Percentiles rank a stretch among this genome's conserved stretches.
Evolutionary conservation across 1,140 invertebrate species (phyloP).

Genomic region (Nymphalis io): DNA sequence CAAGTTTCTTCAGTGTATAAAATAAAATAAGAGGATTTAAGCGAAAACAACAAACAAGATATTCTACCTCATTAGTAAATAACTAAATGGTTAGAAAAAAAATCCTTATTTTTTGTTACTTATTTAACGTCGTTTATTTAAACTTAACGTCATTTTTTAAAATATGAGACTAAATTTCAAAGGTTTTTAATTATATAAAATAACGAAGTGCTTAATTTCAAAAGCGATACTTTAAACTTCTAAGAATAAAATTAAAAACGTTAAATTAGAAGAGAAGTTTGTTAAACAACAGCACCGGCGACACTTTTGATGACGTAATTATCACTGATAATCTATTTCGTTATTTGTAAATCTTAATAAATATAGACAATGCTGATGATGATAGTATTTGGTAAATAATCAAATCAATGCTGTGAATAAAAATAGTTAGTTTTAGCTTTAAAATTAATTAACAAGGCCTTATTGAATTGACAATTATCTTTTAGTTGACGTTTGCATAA

Average conservation of each 20-base stretch:
- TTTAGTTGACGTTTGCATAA: too few relatives aligned
- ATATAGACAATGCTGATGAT: too few relatives aligned
- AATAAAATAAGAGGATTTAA: not conserved
- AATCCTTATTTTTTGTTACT: not conserved
- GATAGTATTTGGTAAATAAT: too few relatives aligned
- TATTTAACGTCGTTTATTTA: not conserved
- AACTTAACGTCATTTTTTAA: not conserved
- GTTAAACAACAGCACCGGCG: too few relatives aligned
- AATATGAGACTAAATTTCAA: not conserved
- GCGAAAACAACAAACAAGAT: not conserved
- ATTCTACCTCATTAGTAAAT: slow-evolving; percentile 7
- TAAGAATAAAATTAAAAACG: not conserved
- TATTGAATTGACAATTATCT: too few relatives aligned
- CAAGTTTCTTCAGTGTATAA: slow-evolving; percentile 7
- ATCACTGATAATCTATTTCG: not conserved
- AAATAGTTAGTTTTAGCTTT: too few relatives aligned
- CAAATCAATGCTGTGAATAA: too few relatives aligned
- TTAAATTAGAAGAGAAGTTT: not conserved
- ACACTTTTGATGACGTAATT: slow-evolving; percentile 1
- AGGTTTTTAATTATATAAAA: slow-evolving; percentile 8
- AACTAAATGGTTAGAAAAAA: not conserved
- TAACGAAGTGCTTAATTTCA: not conserved
- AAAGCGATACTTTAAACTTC: not conserved
- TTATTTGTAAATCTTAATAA: not conserved
- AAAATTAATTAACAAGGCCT: too few relatives aligned